Conservation (phyloP, 2,888 invertebrate species). For the Lasioglossum malachurum region DNA sequence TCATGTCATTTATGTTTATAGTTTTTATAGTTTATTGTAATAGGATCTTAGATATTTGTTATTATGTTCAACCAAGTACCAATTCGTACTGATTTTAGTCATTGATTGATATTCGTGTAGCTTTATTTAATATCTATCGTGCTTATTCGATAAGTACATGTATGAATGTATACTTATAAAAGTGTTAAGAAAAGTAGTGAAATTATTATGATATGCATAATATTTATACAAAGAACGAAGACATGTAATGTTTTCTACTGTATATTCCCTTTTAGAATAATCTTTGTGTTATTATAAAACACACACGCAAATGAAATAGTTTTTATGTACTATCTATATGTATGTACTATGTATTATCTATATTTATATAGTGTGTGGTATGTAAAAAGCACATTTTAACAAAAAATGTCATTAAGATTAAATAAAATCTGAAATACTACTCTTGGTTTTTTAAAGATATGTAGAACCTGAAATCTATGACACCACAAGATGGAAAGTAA, state of each 20-base stretch:
- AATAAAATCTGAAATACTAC: background rate
- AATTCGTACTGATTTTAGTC: conserved; percentile 23
- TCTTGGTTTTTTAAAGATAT: background rate
- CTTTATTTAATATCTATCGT: conserved; percentile 14
- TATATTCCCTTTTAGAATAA: conserved; percentile 30
- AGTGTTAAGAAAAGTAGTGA: background rate
- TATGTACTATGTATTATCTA: background rate
- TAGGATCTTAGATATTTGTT: conserved; percentile 3
- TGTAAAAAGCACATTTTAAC: background rate
- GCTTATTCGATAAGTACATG: conserved; percentile 35
- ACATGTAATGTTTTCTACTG: conserved; percentile 43
- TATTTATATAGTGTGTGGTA: background rate
- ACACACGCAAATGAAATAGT: conserved; percentile 27
- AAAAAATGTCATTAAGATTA: background rate
- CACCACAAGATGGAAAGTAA: background rate
- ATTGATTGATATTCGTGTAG: conserved; percentile 17
- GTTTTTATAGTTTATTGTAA: conserved; percentile 17
- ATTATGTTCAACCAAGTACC: background rate
- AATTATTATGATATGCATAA: conserved; percentile 16
- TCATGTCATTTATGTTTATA: conserved; percentile 14
- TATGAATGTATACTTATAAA: conserved; percentile 19
- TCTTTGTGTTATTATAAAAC: conserved; percentile 28
- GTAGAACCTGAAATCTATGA: background rate
- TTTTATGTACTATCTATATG: conserved; percentile 1
- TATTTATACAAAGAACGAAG: conserved; percentile 8